Evolutionary conservation across 35 echinoderm and acorn worm species (phyloP), one percentile per base, ranked within the genome.

Genomic region (Apostichopus japonicus): DNA sequence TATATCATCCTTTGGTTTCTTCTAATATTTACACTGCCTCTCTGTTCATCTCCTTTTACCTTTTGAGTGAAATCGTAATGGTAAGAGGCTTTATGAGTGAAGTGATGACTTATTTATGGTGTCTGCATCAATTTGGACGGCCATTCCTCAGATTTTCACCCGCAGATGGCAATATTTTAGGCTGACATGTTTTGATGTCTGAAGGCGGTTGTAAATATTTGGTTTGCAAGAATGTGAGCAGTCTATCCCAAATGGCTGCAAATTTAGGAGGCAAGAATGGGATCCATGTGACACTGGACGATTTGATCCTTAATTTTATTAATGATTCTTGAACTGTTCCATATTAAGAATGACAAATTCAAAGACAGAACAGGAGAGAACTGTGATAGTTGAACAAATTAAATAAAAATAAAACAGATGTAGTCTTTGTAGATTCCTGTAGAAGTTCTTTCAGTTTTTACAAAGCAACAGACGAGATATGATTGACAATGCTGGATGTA

Each of bases 101-200:
- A 16, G 6, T 57, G 81, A 59, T 84, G 81, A 84, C 81, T 84
- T 84, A 84, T 84, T 84, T 84, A 84, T 84, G 81, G 81, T 84
- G 54, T 83, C 56, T 23, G 33, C 56, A 57, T 55, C 81, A 84
- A 84, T 84, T 84, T 84, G 21, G 56, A 84, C 55, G 21, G 21
- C 16, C 8, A 57, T 84, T n/a, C 54, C 81, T 59, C 81, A 11
- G 55, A 84, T 84, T 84, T 58, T 55, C 53, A 55, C 17, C 56
- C 0, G 6, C 6, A 19, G n/a, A 57, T 22, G 22, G 81, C 81
- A 24, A 84, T 84, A 84, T 84, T 57, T 84, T 84, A 75, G 17
- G 17, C 16, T 58, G 56, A 24, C 81, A 55, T 84, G 51, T 84
- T 84, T 58, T 56, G 54, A 55, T 57, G 55, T 54, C 51, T 55